Base-by-base conservation (phyloP, 2,888 invertebrate species). In the Adineta ricciae region DNA sequence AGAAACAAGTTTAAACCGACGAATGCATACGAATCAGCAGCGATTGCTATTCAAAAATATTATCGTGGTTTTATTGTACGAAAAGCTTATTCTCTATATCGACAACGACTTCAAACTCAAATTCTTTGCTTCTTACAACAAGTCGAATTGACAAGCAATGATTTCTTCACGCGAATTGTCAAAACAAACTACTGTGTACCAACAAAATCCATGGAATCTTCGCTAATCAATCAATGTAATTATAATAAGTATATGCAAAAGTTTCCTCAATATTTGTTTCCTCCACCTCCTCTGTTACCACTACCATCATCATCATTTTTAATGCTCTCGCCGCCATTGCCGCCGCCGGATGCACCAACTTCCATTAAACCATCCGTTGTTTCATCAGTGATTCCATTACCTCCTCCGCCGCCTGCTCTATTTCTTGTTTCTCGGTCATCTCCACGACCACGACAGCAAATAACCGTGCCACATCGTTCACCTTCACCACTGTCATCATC, bases 101-200 rank as follows among this genome's bases (percentile, higher is more conserved):
- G 27, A 32, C 83, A 83, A 38, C 54, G 83, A 49, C 38, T 83
- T 24, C 14, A 38, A n/a, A 83, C 54, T 41, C 85, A 85, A 82
- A 78, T 85, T 21, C 36, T 73, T 24, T 85, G 83, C 49, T 85
- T 85, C 41, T 78, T 83, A 82, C 78, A 85, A 19, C 85, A 85
- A 56, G 84, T 85, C 82, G 78, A 85, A 38, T n/a, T 85, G 7
- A 50, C 84, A 16, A 84, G 54, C 41, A 84, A 50, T 82, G 85
- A 85, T 2, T 73, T 83, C 24, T 85, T 83, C 50, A 82, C 82
- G 52, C 54, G 72, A 16, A 72, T 84, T 72, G 83, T 85, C n/a
- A 84, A 78, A 56, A 84, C 83, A 14, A 85, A 85, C 56, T 85
- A 84, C 72, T 56, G 54, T 36, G 49, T 78, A 1, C 7, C 41